Conservation (phyloP, 1,140 invertebrate species). For the Meloidogyne chitwoodi region DNA sequence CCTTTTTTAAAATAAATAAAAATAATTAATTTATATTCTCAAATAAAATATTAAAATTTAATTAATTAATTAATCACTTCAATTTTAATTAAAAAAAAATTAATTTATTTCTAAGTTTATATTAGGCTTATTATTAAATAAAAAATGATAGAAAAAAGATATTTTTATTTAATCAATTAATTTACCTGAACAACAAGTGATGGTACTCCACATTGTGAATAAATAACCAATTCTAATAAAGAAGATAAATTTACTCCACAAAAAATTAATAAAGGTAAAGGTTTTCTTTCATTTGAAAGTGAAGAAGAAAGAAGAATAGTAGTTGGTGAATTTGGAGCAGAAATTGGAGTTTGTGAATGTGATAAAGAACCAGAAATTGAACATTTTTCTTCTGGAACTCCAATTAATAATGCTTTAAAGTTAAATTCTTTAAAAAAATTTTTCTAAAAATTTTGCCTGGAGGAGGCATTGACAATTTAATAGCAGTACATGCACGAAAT, state of each 20-base stretch:
- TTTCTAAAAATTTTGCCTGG: slow-evolving; percentile 27
- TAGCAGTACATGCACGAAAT: slow-evolving; percentile 34
- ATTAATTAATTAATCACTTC: too few species aligned
- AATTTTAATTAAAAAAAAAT: too few species aligned
- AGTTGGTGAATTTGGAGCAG: slow-evolving; percentile 22
- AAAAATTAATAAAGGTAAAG: slow-evolving; percentile 51
- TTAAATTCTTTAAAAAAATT: background rate
- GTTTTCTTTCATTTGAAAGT: slow-evolving; percentile 39
- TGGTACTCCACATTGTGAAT: slow-evolving; percentile 49
- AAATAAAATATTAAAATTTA: too few species aligned
- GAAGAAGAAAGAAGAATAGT: slow-evolving; percentile 43
- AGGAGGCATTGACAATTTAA: slow-evolving; percentile 46
- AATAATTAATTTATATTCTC: background rate
- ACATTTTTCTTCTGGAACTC: slow-evolving; percentile 39
- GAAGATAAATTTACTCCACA: slow-evolving; percentile 40
- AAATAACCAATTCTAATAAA: slow-evolving; percentile 39
- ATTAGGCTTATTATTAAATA: too few species aligned
- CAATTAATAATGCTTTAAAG: slow-evolving; percentile 45
- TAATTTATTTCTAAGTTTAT: too few species aligned
- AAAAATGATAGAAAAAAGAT: too few species aligned
- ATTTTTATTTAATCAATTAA: background rate
- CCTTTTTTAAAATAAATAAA: slow-evolving; percentile 20
- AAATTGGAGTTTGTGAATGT: slow-evolving; percentile 30
- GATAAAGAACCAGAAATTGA: slow-evolving; percentile 16
- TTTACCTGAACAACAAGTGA: slow-evolving; percentile 44